Evolutionary conservation across 2,113 vertebrate genomes (phyloP).

Genomic region (Podocnemis expansa): DNA sequence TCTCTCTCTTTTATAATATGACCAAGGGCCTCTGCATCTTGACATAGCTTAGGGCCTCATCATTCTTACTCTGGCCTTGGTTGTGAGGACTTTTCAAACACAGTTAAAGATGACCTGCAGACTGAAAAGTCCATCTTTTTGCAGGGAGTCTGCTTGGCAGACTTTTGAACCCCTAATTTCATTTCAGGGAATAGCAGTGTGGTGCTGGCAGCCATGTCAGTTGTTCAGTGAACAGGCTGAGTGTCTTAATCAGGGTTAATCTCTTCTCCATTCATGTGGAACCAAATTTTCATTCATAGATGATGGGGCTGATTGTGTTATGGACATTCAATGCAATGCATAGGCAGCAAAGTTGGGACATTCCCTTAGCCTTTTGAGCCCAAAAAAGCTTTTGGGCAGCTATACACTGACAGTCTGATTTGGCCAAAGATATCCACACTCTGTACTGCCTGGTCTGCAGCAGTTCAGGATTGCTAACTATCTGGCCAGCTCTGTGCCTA

Average conservation of each 20-base stretch:
- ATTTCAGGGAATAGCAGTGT: constrained; percentile 8
- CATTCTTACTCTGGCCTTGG: no score
- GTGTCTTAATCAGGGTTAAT: background rate
- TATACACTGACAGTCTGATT: background rate
- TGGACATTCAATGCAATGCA: no score
- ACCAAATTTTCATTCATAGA: background rate
- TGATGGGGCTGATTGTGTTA: background rate
- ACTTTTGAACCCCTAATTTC: background rate
- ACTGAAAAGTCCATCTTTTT: constrained; percentile 32
- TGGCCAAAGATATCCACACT: background rate
- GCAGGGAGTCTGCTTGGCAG: background rate
- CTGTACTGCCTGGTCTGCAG: background rate
- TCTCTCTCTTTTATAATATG: no score
- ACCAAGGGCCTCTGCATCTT: no score
- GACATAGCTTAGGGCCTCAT: no score
- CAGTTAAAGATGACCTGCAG: background rate
- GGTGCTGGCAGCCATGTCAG: background rate
- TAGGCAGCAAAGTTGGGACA: background rate
- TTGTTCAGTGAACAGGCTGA: background rate
- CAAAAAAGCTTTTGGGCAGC: background rate
- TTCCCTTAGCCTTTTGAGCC: no score
- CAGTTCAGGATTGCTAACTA: background rate
- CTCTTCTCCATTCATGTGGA: background rate
- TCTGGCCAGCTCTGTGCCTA: background rate
- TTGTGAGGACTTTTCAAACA: constrained; percentile 59